phyloP scores from a whole-genome alignment of 2,888 invertebrate species.

The Baccha elongata region DNA sequence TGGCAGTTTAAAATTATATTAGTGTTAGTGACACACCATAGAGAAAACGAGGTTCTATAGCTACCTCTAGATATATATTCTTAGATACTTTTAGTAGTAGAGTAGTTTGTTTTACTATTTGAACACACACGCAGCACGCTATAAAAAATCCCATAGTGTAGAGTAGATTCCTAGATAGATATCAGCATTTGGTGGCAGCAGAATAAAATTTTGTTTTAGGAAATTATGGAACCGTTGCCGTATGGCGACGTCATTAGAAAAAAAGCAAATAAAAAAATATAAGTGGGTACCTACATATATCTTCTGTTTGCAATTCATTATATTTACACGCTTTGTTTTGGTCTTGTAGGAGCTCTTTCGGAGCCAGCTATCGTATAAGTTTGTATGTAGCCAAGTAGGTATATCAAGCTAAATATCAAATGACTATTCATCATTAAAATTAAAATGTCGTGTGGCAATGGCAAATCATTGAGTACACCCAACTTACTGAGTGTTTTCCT shows the following conservation, averaged over 20 bases:
- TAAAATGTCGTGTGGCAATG: slow-evolving; percentile 69
- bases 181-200: slow-evolving; percentile 31
- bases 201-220: slow-evolving; percentile 27
- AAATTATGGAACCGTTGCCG: slow-evolving; percentile 37
- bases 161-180: slow-evolving; percentile 55
- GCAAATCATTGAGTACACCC: slow-evolving; percentile 33
- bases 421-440: slow-evolving; percentile 64
- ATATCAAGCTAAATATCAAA: slow-evolving; percentile 71
- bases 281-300: too few species aligned
- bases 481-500: slow-evolving; percentile 44
- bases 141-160: slow-evolving; percentile 3
- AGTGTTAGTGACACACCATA: slow-evolving; percentile 8
- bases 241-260: slow-evolving; percentile 55
- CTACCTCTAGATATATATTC: background rate
- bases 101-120: slow-evolving; percentile 31
- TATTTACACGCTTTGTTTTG: slow-evolving; percentile 57
- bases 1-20: slow-evolving; percentile 4
- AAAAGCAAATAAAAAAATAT: slow-evolving; percentile 5
- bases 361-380: background rate
- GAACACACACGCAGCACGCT: slow-evolving; percentile 19
- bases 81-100: background rate
- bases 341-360: slow-evolving; percentile 18
- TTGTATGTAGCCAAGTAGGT: too few species aligned
- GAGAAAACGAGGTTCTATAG: slow-evolving; percentile 11
- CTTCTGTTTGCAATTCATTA: slow-evolving; percentile 54